Percentiles rank a stretch among this genome's conserved stretches.
phyloP scores from a whole-genome alignment of 2,113 vertebrate genomes.

The Pterophyllum scalare region DNA sequence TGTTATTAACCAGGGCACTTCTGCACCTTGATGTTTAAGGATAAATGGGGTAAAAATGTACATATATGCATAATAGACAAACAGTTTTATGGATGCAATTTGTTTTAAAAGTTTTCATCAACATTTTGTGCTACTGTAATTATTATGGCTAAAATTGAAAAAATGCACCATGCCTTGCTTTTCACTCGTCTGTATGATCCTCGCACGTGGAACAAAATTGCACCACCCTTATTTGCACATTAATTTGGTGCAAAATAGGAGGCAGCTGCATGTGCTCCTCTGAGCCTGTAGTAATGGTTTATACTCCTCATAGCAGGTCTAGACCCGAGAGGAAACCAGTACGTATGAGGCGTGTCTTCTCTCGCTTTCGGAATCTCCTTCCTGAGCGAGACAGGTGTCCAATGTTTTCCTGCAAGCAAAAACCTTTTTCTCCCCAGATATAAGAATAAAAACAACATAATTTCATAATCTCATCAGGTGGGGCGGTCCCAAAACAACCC shows the following conservation, averaged over 20 bases:
- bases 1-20: background rate
- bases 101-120: background rate
- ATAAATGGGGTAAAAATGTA: background rate
- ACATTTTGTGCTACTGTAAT: background rate
- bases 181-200: background rate
- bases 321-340: background rate
- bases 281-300: constrained; percentile 8
- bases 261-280: constrained; percentile 31
- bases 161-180: background rate
- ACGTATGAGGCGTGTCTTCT: background rate
- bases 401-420: constrained; percentile 3
- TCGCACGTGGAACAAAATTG: constrained; percentile 2
- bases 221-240: constrained; percentile 33
- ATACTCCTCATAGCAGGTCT: background rate
- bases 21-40: background rate
- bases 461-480: constrained; percentile 39
- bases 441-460: constrained; percentile 19
- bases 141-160: background rate
- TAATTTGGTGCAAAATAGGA: constrained; percentile 24
- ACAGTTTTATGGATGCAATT: no score
- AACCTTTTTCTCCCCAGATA: background rate
- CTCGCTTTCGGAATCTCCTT: background rate
- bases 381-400: constrained; percentile 18
- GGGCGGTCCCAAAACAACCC: constrained; percentile 25
- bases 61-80: background rate